Evolutionary conservation across 2,113 vertebrate genomes (phyloP).

Genomic region (Callocephalon fimbriatum): DNA sequence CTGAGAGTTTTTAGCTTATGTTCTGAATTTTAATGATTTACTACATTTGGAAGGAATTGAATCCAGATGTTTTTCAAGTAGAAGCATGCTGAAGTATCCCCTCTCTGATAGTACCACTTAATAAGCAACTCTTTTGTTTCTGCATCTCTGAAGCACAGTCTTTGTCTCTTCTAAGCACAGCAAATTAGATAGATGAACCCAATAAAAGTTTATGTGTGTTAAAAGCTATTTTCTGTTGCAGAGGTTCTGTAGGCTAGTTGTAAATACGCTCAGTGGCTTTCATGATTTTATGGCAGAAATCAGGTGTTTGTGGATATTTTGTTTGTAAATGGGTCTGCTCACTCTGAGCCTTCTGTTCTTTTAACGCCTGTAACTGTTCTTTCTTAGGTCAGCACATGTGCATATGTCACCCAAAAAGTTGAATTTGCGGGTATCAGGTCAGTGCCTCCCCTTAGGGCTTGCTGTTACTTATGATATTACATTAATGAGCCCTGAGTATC

Average conservation of each 20-base stretch:
- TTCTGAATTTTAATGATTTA: neutral
- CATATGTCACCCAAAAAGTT: constrained; percentile 97
- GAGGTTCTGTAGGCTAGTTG: neutral
- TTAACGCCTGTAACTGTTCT: neutral
- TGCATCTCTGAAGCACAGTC: neutral
- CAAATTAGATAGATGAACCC: neutral
- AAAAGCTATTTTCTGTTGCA: neutral
- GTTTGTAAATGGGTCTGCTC: neutral
- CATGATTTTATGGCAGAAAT: neutral
- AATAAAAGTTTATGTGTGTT: neutral
- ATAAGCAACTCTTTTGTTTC: neutral
- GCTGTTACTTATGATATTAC: neutral
- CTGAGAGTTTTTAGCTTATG: neutral
- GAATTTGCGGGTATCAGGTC: constrained; percentile 98
- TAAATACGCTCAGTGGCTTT: neutral
- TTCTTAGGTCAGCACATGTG: constrained; percentile 92
- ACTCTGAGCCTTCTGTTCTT: neutral
- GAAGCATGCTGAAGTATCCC: neutral
- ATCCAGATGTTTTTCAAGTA: neutral
- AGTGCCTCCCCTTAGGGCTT: neutral
- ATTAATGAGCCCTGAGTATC: neutral
- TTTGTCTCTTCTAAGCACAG: neutral
- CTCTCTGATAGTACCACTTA: neutral
- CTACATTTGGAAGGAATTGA: neutral
- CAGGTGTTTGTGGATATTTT: neutral